Base-by-base conservation (phyloP, 2,888 invertebrate species). In the Ophioninae sp. region DNA sequence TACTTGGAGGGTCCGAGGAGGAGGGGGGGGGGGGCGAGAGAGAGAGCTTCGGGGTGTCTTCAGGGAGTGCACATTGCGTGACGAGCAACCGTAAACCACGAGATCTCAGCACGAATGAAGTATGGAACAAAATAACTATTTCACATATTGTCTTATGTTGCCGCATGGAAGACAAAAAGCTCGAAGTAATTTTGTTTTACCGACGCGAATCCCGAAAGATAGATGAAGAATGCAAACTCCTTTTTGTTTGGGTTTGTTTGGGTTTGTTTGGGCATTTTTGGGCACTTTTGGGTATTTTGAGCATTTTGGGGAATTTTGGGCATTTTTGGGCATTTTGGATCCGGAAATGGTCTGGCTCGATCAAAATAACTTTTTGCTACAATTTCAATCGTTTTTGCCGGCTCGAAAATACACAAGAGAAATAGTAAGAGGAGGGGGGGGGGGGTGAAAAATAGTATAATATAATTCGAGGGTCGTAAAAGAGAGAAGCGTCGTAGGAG, bases 321-420 rank as follows among this genome's bases (percentile, higher is more conserved):
- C n/a, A n/a, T n/a, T n/a, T n/a, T n/a, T n/a, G n/a, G n/a, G n/a
- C n/a, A n/a, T n/a, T n/a, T n/a, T n/a, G 58, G 8, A 30, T 9
- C 6, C 22, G 22, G 63, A 30, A 71, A 72, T 64, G 13, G 64
- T 59, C 51, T 51, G 2, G 41, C 41, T 20, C 39, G n/a, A 65
- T 65, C 74, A 63, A 75, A 64, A 68, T 75, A 64, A 39, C 68
- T 39, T 63, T 83, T 82, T 79, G 85, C 67, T 84, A 86, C 75
- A 86, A 61, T 83, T 85, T 82, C 23, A 22, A 13, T 30, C 51
- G 59, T 65, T 85, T 82, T 67, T 56, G 65, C 81, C 79, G 51
- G n/a, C 78, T 39, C 67, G 68, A 61, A 67, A 51, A 30, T 39
- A 68, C 58, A 22, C 9, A 2, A 23, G 51, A 51, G 51, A 51